Percentiles rank a stretch among this genome's conserved stretches.
Conservation (phyloP, 2,888 invertebrate species). For the Oscheius sp. region DNA sequence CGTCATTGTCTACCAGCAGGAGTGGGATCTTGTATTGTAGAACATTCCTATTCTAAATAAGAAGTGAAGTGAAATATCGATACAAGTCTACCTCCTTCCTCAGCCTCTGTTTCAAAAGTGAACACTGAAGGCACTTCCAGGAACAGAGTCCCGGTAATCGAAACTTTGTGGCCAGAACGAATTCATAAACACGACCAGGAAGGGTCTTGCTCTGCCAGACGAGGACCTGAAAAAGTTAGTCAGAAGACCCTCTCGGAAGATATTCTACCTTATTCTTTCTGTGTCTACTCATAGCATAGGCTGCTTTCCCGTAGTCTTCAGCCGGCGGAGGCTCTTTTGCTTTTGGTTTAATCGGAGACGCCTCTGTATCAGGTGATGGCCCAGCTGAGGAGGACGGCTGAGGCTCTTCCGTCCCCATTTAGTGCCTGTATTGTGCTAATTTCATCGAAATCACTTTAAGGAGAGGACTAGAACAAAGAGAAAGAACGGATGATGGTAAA, state of each 20-base stretch:
- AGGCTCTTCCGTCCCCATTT: background rate
- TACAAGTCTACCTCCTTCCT: slow-evolving; percentile 13
- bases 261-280: slow-evolving; percentile 36
- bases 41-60: background rate
- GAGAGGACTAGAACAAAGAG: too few relatives aligned
- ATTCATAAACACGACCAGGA: slow-evolving; percentile 35
- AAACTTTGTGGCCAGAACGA: slow-evolving; percentile 32
- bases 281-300: slow-evolving; percentile 35
- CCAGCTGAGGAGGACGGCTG: background rate
- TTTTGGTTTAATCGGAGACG: background rate
- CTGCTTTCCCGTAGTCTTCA: slow-evolving; percentile 30
- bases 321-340: background rate
- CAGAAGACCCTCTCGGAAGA: background rate
- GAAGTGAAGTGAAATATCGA: background rate
- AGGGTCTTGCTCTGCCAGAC: slow-evolving; percentile 35
- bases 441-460: background rate
- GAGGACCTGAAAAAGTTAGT: slow-evolving; percentile 17
- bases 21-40: slow-evolving; percentile 35
- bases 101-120: slow-evolving; percentile 26
- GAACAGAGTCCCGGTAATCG: slow-evolving; percentile 33
- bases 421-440: background rate
- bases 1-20: slow-evolving; percentile 36
- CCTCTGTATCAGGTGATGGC: background rate
- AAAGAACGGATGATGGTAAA: too few relatives aligned
- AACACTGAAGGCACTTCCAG: slow-evolving; percentile 35